A percentile compares a stretch with the other conserved stretches of the same genome.
These are phyloP conservation scores for Galago senegalensis DNA, from an alignment of 2,797 vertebrate species.

Conservation along the genomic window DNA sequence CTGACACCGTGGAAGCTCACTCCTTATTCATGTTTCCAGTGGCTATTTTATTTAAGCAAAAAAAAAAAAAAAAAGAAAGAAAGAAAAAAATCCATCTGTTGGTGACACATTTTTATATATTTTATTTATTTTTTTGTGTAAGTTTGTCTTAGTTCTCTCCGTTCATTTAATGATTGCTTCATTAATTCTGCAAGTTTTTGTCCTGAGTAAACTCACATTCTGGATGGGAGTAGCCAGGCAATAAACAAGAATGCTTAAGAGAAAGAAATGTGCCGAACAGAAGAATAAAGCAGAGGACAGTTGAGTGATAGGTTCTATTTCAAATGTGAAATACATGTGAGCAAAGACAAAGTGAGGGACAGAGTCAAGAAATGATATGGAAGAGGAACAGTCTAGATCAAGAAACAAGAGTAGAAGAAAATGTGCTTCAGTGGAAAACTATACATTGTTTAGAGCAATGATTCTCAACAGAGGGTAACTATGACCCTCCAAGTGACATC, in stretches of 20 bases:
- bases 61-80: not conserved
- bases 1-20: not conserved
- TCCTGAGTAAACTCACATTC: not conserved
- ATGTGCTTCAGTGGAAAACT: not conserved
- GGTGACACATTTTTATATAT: not conserved
- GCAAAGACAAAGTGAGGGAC: not conserved
- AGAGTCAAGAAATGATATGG: not conserved
- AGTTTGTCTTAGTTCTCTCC: not conserved
- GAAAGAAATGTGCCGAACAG: not conserved
- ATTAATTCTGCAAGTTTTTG: slow-evolving; percentile 22
- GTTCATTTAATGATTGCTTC: not conserved
- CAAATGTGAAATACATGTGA: not conserved
- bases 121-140: not conserved
- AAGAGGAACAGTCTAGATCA: not conserved
- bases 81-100: not conserved
- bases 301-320: not conserved
- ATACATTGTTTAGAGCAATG: not conserved
- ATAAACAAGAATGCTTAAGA: not conserved
- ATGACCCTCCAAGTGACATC: not conserved
- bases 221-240: not conserved
- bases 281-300: not conserved
- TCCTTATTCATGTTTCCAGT: slow-evolving; percentile 6
- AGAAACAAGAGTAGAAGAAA: not conserved
- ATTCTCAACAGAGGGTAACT: not conserved
- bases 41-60: slow-evolving; percentile 34